Evolutionary conservation across 2,797 vertebrate genomes (phyloP).

Genomic region (Megaceryle alcyon): DNA sequence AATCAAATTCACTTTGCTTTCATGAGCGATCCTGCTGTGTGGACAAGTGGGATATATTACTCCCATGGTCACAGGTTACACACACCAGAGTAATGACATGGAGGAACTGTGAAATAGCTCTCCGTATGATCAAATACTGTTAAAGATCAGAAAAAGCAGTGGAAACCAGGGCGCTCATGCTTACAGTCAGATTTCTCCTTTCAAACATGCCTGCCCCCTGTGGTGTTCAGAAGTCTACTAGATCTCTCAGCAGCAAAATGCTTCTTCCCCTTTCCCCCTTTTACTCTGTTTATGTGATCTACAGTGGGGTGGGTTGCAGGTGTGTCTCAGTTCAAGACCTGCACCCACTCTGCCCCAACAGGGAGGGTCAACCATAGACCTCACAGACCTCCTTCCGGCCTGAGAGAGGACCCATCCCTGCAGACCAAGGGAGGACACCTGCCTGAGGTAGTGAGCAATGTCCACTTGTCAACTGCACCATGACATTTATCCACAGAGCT

Average conservation of each 20-base stretch:
- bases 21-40: not conserved
- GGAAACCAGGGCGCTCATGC: not conserved
- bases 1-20: constrained; percentile 23
- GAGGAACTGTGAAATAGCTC: constrained; percentile 4
- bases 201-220: not conserved
- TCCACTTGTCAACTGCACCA: not conserved
- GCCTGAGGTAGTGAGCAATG: not conserved
- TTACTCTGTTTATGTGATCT: not conserved
- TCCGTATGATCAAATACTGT: not conserved
- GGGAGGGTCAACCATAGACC: rapidly evolving
- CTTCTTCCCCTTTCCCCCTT: not conserved
- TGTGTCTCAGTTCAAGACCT: not conserved
- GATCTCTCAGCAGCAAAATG: not conserved
- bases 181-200: not conserved
- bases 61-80: not conserved
- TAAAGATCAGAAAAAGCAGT: not conserved
- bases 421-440: not conserved
- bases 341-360: too few relatives aligned
- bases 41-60: not conserved
- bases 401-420: not conserved
- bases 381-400: rapidly evolving
- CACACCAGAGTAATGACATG: not conserved
- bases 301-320: not conserved
- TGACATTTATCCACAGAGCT: not conserved
- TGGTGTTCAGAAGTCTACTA: not conserved